A percentile compares a stretch with the other conserved stretches of the same genome.
Evolutionary conservation across 1,140 invertebrate species (phyloP).

Genomic region (Ooceraea biroi): DNA sequence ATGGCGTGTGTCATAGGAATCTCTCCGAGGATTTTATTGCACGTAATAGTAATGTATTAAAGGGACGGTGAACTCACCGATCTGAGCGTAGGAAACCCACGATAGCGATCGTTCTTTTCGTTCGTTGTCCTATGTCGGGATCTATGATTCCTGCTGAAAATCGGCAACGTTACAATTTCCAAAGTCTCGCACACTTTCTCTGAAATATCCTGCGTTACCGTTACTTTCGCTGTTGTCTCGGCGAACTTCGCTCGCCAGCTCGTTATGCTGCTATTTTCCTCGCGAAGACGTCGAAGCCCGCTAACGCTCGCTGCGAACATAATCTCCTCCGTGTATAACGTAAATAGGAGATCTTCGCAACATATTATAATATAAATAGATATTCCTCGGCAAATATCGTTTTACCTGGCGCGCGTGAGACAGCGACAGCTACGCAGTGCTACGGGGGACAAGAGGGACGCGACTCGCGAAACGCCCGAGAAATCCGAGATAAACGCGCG

Average conservation of each 20-base stretch:
- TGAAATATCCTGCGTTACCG: neutral
- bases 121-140: neutral
- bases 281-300: neutral
- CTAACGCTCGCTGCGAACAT: constrained; percentile 10
- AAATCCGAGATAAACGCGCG: constrained; percentile 59
- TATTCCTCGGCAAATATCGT: constrained; percentile 19
- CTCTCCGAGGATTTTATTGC: constrained; percentile 3
- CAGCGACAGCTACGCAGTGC: too few species aligned
- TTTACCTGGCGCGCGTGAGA: constrained; percentile 12
- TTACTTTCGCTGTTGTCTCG: neutral
- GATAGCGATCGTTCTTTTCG: neutral
- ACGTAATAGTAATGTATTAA: neutral
- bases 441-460: neutral
- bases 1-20: constrained; percentile 2
- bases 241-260: neutral
- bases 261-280: neutral
- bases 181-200: neutral
- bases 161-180: neutral
- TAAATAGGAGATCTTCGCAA: constrained; percentile 17
- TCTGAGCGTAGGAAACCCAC: neutral
- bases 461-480: constrained; percentile 38
- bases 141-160: neutral
- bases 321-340: neutral
- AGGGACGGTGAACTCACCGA: neutral
- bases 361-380: constrained; percentile 51